Base-by-base conservation (phyloP, 2,113 vertebrate genomes). In the Urocynchramus pylzowi region DNA sequence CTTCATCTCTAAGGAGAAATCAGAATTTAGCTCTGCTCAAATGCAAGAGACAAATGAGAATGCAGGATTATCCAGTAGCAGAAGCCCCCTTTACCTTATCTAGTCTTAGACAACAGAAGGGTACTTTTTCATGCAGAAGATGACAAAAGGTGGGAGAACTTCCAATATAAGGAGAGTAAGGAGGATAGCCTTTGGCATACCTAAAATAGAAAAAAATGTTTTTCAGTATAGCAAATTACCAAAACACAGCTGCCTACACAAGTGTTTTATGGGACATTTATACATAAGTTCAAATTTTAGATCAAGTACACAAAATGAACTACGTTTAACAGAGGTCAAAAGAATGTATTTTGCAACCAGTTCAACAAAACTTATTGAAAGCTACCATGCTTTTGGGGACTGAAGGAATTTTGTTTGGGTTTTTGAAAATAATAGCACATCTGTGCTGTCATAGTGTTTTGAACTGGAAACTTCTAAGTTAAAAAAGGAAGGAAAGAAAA, bases 101-200 rank as follows among this genome's bases (percentile, higher is more conserved):
- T 57, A 99, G 96, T 52, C 99, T 98, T 59, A 99, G 98, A 96
- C 99, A 99, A 95, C 99, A 99, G 97, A 99, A 99, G 20, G 99
- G 98, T 77, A 99, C 99, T 98, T 99, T 99, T 97, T 99, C 99
- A 63, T 98, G 99, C 35, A 99, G 98, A 44, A 99, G 98, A 95
- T 99, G 99, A 87, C 99, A 99, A 94, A 99, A 98, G 4, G 99
- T 99, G 18, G 99, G 99, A 68, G 99, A 99, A 87, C 99, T 99
- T 97, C 99, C 99, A 42, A 99, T 99, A 87, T 99, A 99, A 8
- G 99, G 99, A 2, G 99, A 99, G 90, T 99, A 99, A 63, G 99
- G 99, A 50, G 99, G 99, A 93, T 99, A 99, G 52, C 99, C 99
- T 98, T 99, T 99, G 91, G 98, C 98, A 90, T 99, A 99, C 81